Evolutionary conservation across 2,888 invertebrate species (phyloP), one percentile per base, ranked within the genome.

Genomic region (Melipona bicolor): DNA sequence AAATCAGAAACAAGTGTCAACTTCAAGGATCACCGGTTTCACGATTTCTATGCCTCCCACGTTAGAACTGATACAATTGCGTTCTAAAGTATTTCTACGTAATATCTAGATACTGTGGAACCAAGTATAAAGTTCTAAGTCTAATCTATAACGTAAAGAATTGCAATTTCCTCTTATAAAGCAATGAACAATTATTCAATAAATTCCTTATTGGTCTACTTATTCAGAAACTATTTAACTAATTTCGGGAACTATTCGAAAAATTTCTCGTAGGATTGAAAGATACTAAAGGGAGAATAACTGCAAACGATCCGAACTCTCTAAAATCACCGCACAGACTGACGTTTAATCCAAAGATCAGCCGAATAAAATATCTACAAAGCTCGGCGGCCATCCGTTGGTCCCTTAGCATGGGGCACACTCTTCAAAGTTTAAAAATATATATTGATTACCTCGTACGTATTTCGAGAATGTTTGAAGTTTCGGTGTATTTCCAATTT

Each of bases 351-450:
- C 69, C 43, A 21, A 27, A 50, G 13, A 50, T 36, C 56, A 43
- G 19, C 5, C 36, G 68, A 69, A 59, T 59, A 78, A 72, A 78
- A 1, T 43, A 43, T 43, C 32, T 52, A 77, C 27, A n/a, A 71
- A n/a, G 32, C 62, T 36, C 36, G 80, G 80, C 89, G 81, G 80
- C 90, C 82, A 76, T 89, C 88, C 91, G 90, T 91, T 91, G 92
- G 91, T 92, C 89, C 68, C 92, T 91, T 89, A 74, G 92, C 89
- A 90, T 92, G 93, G 89, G 93, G 90, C 76, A 54, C 61, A 54
- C 69, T 77, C 67, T 64, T 24, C 75, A 77, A 78, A 19, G 56
- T 73, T 86, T 85, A 88, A 90, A 90, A 91, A 90, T 90, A 90
- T 90, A 90, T 59, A 77, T 65, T 65, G 71, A 49, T 43, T 49